A percentile compares a stretch with the other conserved stretches of the same genome.
These are phyloP conservation scores for Caenorhabditis zanzibari DNA, from an alignment of 2,888 invertebrate species.

Conservation along the genomic window DNA sequence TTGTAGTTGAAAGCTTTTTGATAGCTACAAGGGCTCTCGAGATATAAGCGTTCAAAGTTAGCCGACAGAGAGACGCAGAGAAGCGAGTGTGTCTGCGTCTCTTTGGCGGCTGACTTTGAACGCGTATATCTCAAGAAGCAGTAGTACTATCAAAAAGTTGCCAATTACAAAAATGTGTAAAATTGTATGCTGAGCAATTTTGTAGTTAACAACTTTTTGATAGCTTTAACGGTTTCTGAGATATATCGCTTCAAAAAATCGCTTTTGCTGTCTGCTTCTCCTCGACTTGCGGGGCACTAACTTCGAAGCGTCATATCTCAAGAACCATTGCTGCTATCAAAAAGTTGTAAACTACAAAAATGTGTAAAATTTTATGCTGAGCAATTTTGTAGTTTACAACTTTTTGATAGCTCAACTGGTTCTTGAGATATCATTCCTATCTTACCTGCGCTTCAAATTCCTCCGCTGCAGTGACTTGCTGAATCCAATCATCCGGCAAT, in stretches of 20 bases:
- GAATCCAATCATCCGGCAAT: conserved; percentile 75
- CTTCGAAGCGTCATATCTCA: background rate
- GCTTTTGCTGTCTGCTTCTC: too few species aligned
- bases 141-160: background rate
- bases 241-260: too few species aligned
- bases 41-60: too few species aligned
- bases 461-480: conserved; percentile 77
- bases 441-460: conserved; percentile 74
- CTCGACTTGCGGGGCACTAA: too few species aligned
- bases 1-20: background rate
- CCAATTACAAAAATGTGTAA: background rate
- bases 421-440: conserved; percentile 1
- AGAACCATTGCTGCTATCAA: background rate
- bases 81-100: background rate
- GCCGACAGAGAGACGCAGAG: too few species aligned
- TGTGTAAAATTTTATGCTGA: background rate
- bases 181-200: background rate
- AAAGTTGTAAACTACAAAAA: background rate
- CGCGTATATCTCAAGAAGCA: background rate
- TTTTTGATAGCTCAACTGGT: background rate
- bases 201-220: background rate
- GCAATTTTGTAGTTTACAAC: background rate
- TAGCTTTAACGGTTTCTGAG: background rate
- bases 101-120: background rate
- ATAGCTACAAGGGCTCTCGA: background rate